Conservation (phyloP, 2,888 invertebrate genomes). For the Melanotus villosus region DNA sequence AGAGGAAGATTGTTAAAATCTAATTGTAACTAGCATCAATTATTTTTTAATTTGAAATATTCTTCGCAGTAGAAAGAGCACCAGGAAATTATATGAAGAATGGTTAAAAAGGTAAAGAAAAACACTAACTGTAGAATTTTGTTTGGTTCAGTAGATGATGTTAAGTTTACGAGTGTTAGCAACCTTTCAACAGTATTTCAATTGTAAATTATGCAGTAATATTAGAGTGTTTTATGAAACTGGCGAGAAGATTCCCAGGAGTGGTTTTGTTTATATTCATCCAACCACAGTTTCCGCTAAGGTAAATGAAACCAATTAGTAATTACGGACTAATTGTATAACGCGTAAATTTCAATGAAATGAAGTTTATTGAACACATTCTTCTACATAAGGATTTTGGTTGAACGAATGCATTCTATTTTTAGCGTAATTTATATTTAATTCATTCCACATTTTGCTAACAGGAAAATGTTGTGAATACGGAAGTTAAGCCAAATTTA, state of each 20-base stretch:
- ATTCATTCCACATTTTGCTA: background rate
- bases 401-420: background rate
- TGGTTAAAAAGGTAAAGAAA: too few species aligned
- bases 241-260: conserved; percentile 34
- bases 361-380: background rate
- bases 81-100: too few species aligned
- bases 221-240: conserved; percentile 24
- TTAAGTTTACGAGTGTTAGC: background rate
- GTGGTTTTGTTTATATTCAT: conserved; percentile 26
- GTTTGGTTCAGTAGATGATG: background rate
- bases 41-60: too few species aligned
- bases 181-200: conserved; percentile 28
- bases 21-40: too few species aligned
- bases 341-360: conserved; percentile 12
- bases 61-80: too few species aligned
- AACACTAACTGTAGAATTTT: background rate
- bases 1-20: too few species aligned
- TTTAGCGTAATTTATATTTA: background rate
- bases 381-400: background rate
- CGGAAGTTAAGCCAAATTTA: conserved; percentile 3
- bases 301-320: conserved; percentile 33
- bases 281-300: conserved; percentile 32
- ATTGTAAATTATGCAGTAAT: conserved; percentile 24
- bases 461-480: background rate
- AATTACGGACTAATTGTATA: conserved; percentile 26